These are phyloP conservation scores for Nomada goodeniana DNA, from an alignment of 2,888 invertebrate species.

Conservation along the genomic window DNA sequence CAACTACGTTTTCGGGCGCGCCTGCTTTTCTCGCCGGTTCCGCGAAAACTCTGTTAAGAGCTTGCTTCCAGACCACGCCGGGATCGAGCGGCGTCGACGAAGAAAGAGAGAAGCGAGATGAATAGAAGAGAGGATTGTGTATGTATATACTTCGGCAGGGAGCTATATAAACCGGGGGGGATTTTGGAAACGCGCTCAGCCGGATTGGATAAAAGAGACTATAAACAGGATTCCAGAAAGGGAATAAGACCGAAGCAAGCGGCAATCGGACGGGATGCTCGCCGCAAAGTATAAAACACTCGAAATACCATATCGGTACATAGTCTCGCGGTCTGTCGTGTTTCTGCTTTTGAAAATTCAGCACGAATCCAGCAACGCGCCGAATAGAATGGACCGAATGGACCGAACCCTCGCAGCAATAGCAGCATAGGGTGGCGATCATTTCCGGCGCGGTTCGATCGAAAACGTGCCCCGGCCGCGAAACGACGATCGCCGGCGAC, in stretches of 20 bases:
- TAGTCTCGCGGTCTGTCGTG: background rate
- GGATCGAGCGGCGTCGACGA: slow-evolving; percentile 7
- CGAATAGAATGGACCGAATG: background rate
- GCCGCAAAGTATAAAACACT: slow-evolving; percentile 11
- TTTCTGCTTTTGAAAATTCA: background rate
- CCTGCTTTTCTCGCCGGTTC: slow-evolving; percentile 68
- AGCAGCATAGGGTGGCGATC: slow-evolving; percentile 35
- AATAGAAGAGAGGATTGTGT: background rate
- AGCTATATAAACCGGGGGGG: slow-evolving; percentile 45
- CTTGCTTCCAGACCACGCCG: slow-evolving; percentile 44
- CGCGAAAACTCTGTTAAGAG: slow-evolving; percentile 26
- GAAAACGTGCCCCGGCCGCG: slow-evolving; percentile 47
- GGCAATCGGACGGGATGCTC: slow-evolving; percentile 48
- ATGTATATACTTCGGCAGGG: background rate
- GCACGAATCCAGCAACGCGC: too few relatives aligned
- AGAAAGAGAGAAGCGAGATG: background rate
- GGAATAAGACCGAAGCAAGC: slow-evolving; percentile 24
- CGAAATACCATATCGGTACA: background rate
- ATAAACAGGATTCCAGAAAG: slow-evolving; percentile 36
- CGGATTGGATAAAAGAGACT: slow-evolving; percentile 55
- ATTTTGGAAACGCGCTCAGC: slow-evolving; percentile 44
- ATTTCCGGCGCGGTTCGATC: slow-evolving; percentile 46
- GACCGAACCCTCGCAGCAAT: background rate
- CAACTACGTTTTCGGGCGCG: slow-evolving; percentile 60
- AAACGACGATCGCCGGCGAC: slow-evolving; percentile 23